Conservation (phyloP, 1,140 invertebrate species). For the Maconellicoccus hirsutus region DNA sequence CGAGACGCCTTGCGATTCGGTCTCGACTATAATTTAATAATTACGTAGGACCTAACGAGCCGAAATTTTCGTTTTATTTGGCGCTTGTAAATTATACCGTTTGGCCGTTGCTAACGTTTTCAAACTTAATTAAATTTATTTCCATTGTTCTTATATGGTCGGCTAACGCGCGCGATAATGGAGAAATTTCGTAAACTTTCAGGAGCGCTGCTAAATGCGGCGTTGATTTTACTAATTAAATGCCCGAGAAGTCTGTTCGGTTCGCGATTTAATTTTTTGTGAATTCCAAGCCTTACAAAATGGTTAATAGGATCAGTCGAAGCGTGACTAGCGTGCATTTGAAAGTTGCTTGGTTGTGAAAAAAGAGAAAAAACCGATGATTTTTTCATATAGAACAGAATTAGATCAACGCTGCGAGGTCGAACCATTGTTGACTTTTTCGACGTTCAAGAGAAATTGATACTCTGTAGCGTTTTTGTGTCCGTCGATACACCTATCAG, state of each 20-base stretch:
- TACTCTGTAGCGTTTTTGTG: not conserved
- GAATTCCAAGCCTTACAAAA: too few species aligned
- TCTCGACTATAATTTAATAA: conserved; percentile 15
- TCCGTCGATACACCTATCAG: too few species aligned
- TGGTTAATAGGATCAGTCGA: not conserved
- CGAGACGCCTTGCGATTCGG: not conserved
- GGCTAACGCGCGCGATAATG: not conserved
- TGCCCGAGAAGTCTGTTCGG: too few species aligned
- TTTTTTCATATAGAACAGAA: too few species aligned
- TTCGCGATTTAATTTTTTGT: too few species aligned
- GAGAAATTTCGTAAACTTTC: not conserved
- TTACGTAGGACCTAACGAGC: conserved; percentile 12
- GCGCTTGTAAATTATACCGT: not conserved
- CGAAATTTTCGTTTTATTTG: conserved; percentile 1
- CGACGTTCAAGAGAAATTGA: conserved; percentile 1
- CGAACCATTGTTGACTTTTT: conserved; percentile 18
- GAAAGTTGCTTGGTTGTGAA: not conserved
- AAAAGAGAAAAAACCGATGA: too few species aligned
- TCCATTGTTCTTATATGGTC: not conserved
- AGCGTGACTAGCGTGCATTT: not conserved
- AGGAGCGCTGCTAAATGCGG: not conserved
- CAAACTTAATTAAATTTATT: conserved; percentile 18
- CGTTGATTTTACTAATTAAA: not conserved
- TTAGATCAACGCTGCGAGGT: not conserved
- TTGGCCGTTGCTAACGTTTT: not conserved